These are phyloP conservation scores for Ara ararauna DNA, from an alignment of 2,797 vertebrate genomes.

Conservation along the genomic window DNA sequence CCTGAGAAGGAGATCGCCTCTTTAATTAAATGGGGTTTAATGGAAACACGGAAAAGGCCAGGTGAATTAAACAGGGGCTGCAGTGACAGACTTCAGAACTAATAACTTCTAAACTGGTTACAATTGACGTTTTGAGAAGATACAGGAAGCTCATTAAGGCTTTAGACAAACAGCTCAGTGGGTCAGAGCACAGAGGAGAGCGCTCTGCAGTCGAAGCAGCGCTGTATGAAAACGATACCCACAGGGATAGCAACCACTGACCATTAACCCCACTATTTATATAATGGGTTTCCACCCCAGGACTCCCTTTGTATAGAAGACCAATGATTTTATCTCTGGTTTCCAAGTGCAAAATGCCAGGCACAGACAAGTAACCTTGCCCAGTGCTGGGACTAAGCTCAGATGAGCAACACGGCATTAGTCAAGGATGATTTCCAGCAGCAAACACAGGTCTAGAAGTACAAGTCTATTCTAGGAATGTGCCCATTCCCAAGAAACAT, in stretches of 20 bases:
- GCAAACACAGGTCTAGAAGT: neutral
- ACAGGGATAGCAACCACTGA: neutral
- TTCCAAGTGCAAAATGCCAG: neutral
- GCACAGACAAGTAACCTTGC: neutral
- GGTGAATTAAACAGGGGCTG: neutral
- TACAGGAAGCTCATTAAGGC: neutral
- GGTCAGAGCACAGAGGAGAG: neutral
- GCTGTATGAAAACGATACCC: neutral
- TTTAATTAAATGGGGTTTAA: slow-evolving; percentile 36
- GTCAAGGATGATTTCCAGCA: neutral
- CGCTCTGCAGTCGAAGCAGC: neutral
- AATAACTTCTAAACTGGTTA: slow-evolving; percentile 21
- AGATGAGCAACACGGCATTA: accelerated
- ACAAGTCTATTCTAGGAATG: neutral
- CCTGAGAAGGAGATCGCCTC: neutral
- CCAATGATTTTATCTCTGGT: neutral
- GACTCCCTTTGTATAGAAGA: neutral
- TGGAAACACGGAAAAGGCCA: slow-evolving; percentile 12
- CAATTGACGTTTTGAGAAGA: slow-evolving; percentile 28
- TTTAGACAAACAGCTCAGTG: neutral
- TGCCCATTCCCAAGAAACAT: neutral
- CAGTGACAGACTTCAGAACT: neutral
- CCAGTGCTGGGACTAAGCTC: accelerated
- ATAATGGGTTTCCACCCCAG: neutral
- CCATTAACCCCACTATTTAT: neutral